Evolutionary conservation across 2,797 vertebrate genomes (phyloP).

Genomic region (Pipistrellus nathusii): DNA sequence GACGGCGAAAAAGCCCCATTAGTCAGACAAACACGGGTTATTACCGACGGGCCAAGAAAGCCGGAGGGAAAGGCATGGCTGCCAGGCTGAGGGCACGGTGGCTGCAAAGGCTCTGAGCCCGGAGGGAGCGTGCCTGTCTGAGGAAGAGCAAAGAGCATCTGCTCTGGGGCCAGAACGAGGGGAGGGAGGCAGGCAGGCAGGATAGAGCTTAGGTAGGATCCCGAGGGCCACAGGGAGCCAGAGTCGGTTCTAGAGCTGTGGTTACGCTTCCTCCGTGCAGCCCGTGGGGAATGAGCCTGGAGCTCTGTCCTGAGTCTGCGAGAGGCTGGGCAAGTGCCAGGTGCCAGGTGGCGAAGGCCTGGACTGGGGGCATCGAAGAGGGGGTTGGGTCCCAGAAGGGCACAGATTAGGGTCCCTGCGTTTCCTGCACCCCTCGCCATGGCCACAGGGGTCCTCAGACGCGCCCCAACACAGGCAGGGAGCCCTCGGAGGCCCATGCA

Average conservation of each 20-base stretch:
- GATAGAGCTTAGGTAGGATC: background rate
- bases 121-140: fast-evolving
- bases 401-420: background rate
- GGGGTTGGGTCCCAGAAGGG: background rate
- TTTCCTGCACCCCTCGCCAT: background rate
- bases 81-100: background rate
- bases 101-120: background rate
- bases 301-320: background rate
- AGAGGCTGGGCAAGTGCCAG: background rate
- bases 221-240: background rate
- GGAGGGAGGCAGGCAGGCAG: background rate
- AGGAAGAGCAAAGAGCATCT: background rate
- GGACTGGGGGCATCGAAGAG: background rate
- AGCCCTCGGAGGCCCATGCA: background rate
- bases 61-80: background rate
- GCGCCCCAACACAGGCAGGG: background rate
- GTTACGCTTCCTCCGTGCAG: background rate
- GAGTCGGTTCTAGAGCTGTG: background rate
- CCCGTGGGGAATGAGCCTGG: background rate
- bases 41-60: background rate
- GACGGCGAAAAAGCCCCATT: background rate
- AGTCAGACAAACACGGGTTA: too few species aligned
- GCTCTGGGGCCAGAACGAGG: background rate
- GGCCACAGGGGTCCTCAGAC: background rate
- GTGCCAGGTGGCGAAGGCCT: background rate